Evolutionary conservation across 1,140 invertebrate species (phyloP).

Genomic region (Pinna nobilis): DNA sequence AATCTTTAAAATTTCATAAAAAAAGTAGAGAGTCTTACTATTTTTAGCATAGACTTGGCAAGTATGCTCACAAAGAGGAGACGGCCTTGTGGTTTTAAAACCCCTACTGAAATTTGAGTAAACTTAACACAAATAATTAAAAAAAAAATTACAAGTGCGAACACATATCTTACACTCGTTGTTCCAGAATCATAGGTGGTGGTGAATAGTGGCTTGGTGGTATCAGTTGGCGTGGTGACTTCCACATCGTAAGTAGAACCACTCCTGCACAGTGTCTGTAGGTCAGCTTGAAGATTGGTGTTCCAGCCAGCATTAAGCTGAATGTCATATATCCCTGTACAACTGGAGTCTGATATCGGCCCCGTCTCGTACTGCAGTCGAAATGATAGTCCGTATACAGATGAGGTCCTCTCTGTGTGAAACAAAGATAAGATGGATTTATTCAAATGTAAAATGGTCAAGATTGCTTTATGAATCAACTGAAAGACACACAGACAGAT

Average conservation of each 20-base stretch:
- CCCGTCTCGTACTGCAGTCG: slow-evolving; percentile 11
- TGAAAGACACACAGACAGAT: too few relatives aligned
- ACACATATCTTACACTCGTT: neutral
- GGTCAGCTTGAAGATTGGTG: neutral
- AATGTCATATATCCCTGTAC: slow-evolving; percentile 4
- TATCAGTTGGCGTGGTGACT: slow-evolving; percentile 2
- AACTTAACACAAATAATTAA: too few relatives aligned
- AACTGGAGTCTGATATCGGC: neutral
- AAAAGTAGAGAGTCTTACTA: neutral
- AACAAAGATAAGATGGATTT: neutral
- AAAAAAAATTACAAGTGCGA: too few relatives aligned
- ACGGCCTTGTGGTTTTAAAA: neutral
- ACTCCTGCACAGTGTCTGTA: slow-evolving; percentile 18
- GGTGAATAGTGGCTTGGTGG: neutral
- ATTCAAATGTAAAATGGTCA: too few relatives aligned
- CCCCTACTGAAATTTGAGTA: neutral
- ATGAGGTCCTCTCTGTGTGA: neutral
- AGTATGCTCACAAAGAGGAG: too few relatives aligned
- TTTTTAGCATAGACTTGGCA: too few relatives aligned
- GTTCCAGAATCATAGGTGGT: neutral
- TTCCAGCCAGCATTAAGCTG: slow-evolving; percentile 21
- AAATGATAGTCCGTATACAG: slow-evolving; percentile 14
- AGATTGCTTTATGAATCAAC: too few relatives aligned
- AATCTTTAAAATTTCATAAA: neutral
- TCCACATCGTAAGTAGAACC: neutral